These are phyloP conservation scores for Drosophila demipolita DNA, from an alignment of 2,888 invertebrate genomes.

Conservation along the genomic window DNA sequence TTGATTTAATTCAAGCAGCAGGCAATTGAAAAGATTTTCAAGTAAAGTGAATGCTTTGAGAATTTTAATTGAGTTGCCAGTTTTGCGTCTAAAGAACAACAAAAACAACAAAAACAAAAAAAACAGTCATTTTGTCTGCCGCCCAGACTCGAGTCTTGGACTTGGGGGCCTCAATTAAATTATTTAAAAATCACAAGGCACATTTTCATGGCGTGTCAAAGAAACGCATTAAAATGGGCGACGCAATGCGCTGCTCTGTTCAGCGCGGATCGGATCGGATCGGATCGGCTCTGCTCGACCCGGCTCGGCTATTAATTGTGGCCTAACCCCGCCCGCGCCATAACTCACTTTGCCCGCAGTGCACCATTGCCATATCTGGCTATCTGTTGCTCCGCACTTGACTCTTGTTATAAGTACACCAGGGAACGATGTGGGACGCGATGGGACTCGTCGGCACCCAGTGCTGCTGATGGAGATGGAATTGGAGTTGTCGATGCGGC, in stretches of 20 bases:
- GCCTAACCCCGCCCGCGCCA: not conserved
- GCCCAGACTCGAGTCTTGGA: slow-evolving; percentile 34
- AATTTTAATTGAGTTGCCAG: slow-evolving; percentile 75
- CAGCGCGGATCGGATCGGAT: not conserved
- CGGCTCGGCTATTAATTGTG: slow-evolving; percentile 17
- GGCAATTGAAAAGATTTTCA: slow-evolving; percentile 44
- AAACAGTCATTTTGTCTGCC: slow-evolving; percentile 76
- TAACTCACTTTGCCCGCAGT: slow-evolving; percentile 2
- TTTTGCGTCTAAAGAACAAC: slow-evolving; percentile 69
- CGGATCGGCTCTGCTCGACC: too few species aligned
- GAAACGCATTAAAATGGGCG: slow-evolving; percentile 79
- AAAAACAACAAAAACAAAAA: not conserved
- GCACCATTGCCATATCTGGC: slow-evolving; percentile 18
- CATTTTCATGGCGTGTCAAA: slow-evolving; percentile 79
- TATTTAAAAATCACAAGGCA: slow-evolving; percentile 79
- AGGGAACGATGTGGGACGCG: slow-evolving; percentile 59
- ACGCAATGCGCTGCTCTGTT: slow-evolving; percentile 39
- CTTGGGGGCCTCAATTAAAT: slow-evolving; percentile 73
- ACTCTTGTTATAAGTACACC: slow-evolving; percentile 76
- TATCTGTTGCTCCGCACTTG: slow-evolving; percentile 61
- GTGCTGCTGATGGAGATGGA: slow-evolving; percentile 9
- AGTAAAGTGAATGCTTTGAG: slow-evolving; percentile 72
- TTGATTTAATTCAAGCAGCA: slow-evolving; percentile 1
- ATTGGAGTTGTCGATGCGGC: slow-evolving; percentile 24
- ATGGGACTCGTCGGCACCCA: slow-evolving; percentile 67